Evolutionary conservation across 2,888 invertebrate species (phyloP).

Genomic region (Catonia carolina): DNA sequence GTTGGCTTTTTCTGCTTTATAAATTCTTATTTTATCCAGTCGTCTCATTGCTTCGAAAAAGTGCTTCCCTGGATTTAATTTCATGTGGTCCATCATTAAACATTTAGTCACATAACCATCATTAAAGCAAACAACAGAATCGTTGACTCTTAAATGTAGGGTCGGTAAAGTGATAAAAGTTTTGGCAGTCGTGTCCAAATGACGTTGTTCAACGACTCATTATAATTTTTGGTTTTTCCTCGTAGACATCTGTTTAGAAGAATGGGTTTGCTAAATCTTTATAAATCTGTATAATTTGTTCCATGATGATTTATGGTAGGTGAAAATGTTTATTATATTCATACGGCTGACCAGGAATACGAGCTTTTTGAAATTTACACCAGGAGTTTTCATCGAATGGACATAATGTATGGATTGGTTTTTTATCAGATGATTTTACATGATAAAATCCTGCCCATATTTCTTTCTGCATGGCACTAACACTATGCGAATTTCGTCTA

Average conservation of each 20-base stretch:
- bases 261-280: constrained; percentile 9
- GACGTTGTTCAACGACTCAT: constrained; percentile 16
- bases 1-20: constrained; percentile 10
- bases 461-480: constrained; percentile 10
- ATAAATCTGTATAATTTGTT: constrained; percentile 18
- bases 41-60: constrained; percentile 13
- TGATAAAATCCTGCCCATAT: too few species aligned
- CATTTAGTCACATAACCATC: constrained; percentile 15
- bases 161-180: constrained; percentile 20
- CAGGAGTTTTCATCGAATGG: constrained; percentile 31
- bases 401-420: constrained; percentile 32
- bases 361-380: constrained; percentile 29
- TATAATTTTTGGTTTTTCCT: constrained; percentile 19
- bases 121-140: constrained; percentile 19
- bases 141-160: constrained; percentile 19
- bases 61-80: constrained; percentile 6
- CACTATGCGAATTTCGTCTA: constrained; percentile 2
- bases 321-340: constrained; percentile 19
- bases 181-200: constrained; percentile 24
- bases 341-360: neutral
- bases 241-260: constrained; percentile 16
- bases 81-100: neutral
- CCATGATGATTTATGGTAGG: constrained; percentile 17
- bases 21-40: constrained; percentile 9
- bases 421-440: constrained; percentile 31